Base-by-base conservation (phyloP, 2,888 invertebrate genomes). In the Ophion ellenae region DNA sequence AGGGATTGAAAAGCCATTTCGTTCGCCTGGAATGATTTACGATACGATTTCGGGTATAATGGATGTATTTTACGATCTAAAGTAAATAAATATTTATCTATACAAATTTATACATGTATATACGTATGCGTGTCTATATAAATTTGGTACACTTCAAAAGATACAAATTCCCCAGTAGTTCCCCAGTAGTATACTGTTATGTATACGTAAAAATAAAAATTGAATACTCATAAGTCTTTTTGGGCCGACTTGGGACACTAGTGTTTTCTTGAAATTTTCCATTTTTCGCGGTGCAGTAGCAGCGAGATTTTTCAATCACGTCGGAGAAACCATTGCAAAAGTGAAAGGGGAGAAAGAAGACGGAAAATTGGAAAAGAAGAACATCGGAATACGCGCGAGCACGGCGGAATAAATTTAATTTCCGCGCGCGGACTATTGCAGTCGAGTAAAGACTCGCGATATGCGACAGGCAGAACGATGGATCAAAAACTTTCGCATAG, bases 401-500 rank as follows among this genome's bases (percentile, higher is more conserved):
- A 70, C 83, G 78, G 86, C 89, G 85, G 90, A 89, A 90, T 89
- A 90, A 90, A 90, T 89, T 89, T 86, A 80, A 85, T 83, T 81
- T 82, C 70, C 73, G 57, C 67, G 59, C 81, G 77, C 69, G 82
- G 83, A 83, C 86, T 73, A 82, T 76, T 83, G 76, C 70, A 70
- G 77, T 76, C 63, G 81, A 79, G 40, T 69, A 76, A 81, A 64
- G 69, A 47, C 61, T 40, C 71, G 71, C 59, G 59, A 61, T 20
- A 81, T 81, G 59, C 67, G 73, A 84, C 73, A 71, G 86, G 85
- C 79, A 87, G 90, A 73, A 63, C 67, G 67, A 64, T 63, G 83
- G 90, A 91, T 91, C 91, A 90, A 92, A 64, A 92, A 92, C 90
- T 92, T 92, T 92, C 88, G 89, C 90, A 91, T 92, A 87, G 89